Base-by-base conservation (phyloP, 1,140 invertebrate species). In the Bombus cullumanus region DNA sequence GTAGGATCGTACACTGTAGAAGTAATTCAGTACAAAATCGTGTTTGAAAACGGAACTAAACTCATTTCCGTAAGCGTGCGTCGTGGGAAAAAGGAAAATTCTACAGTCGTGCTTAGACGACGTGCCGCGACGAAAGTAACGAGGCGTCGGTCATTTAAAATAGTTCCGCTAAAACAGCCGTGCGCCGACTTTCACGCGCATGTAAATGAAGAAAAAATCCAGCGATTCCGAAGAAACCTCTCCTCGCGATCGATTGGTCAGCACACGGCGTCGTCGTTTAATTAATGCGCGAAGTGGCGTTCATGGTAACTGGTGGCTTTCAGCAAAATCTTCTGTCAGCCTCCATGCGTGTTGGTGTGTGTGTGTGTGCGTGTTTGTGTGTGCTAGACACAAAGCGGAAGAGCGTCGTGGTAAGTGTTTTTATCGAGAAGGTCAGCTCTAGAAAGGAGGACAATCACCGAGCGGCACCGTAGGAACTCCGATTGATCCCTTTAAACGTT, bases 361-460 rank as follows among this genome's bases (percentile, higher is more conserved):
- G 10, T 10, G 10, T 37, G 2, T 9, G 34, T 37, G 34, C 3
- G 22, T 8, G 69, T 15, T 15, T 25, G 34, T 10, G 57, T 39
- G 28, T 31, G 10, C 22, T 18, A 64, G 59, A 28, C 37, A 28
- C 59, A 43, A 59, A 76, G 81, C 62, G 74, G 80, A 86, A 86
- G 80, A 81, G 43, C 53, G 59, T 47, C 22, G 76, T 43, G 74
- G 37, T 68, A 47, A 28, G 77, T 79, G 81, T 53, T 79, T 86
- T 86, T 80, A 71, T 88, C 62, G 79, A 90, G 83, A 83, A 88
- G 76, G 69, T 86, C 69, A 72, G 15, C 68, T 39, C 73, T 57
- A 87, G 74, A 91, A 90, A 88, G 81, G 76, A 90, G 89, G 59
- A 86, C 72, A 78, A 88, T 68, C 62, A 22, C 64, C 53, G 71